phyloP scores from a whole-genome alignment of 2,797 vertebrate species.

The Syngnathus rostellatus region DNA sequence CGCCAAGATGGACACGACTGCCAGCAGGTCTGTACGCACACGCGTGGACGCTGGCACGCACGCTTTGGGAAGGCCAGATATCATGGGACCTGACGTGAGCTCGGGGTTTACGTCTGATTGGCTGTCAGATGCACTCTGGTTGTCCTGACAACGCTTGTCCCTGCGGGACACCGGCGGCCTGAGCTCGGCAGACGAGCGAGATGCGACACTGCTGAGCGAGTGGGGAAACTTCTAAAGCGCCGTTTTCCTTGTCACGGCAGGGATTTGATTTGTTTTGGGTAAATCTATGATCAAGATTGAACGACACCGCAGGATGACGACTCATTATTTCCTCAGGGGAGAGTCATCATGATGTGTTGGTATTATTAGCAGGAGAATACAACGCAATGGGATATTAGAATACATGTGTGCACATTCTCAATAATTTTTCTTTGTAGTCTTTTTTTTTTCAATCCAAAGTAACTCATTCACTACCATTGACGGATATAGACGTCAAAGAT shows the following conservation, averaged over 20 bases:
- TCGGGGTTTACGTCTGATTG: conserved; percentile 46
- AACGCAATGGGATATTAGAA: no score
- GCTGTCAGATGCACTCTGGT: conserved; percentile 49
- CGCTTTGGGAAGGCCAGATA: not conserved
- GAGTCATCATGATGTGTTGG: not conserved
- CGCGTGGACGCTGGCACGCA: conserved; percentile 12
- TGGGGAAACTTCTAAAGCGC: conserved; percentile 23
- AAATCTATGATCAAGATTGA: not conserved
- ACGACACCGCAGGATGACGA: not conserved
- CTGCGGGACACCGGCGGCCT: conserved; percentile 43
- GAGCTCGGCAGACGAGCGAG: conserved; percentile 24
- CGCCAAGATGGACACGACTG: conserved; percentile 50
- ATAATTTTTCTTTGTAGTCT: not conserved
- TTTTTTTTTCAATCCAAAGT: not conserved
- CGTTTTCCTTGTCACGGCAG: conserved; percentile 1
- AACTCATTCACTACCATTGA: no score
- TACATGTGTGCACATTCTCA: not conserved
- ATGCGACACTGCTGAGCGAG: conserved; percentile 40
- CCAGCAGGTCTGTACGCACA: conserved; percentile 30
- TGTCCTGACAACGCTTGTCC: conserved; percentile 50
- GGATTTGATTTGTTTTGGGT: conserved; percentile 2
- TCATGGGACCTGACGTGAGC: conserved; percentile 53
- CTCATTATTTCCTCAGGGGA: not conserved
- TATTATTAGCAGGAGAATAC: not conserved
- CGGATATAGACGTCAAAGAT: no score